phyloP scores from a whole-genome alignment of 1,140 invertebrate genomes.

The Drosophila lini region DNA sequence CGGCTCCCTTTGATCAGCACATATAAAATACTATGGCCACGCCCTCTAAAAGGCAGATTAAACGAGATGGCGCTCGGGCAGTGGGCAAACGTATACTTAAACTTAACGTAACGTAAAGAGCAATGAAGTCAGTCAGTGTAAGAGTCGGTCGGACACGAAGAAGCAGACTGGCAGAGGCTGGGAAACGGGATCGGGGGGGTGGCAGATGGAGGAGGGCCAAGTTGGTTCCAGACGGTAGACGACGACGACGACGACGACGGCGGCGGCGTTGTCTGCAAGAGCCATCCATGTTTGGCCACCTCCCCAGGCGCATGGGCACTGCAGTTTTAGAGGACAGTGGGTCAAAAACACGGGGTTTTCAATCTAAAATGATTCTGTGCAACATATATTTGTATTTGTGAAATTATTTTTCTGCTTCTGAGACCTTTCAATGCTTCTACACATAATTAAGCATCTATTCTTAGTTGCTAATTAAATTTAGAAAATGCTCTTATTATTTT shows the following conservation, averaged over 20 bases:
- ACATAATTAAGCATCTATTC: too few relatives aligned
- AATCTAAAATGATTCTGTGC: too few relatives aligned
- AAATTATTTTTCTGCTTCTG: too few relatives aligned
- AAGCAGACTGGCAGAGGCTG: conserved; percentile 9
- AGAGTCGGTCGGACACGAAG: conserved; percentile 32
- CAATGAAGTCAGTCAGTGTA: conserved; percentile 78
- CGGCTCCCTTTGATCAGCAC: conserved; percentile 82
- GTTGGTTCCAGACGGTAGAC: conserved; percentile 36
- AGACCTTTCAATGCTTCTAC: too few relatives aligned
- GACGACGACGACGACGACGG: conserved; percentile 1
- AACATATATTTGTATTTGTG: too few relatives aligned
- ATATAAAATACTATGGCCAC: conserved; percentile 84
- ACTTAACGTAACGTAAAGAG: conserved; percentile 81
- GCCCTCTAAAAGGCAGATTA: conserved; percentile 84
- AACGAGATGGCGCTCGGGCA: conserved; percentile 84
- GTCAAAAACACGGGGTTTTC: neutral
- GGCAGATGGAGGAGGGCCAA: conserved; percentile 1
- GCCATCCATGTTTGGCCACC: conserved; percentile 47
- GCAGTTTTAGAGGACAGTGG: conserved; percentile 65
- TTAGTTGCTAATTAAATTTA: too few relatives aligned
- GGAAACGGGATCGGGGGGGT: neutral
- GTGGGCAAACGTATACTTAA: conserved; percentile 78
- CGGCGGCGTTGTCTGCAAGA: conserved; percentile 51
- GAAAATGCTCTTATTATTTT: too few relatives aligned
- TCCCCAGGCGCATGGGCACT: conserved; percentile 65